Percentiles rank a stretch among this genome's conserved stretches.
Conservation (phyloP, 2,888 invertebrate genomes). For the Mythimna ferrago region DNA sequence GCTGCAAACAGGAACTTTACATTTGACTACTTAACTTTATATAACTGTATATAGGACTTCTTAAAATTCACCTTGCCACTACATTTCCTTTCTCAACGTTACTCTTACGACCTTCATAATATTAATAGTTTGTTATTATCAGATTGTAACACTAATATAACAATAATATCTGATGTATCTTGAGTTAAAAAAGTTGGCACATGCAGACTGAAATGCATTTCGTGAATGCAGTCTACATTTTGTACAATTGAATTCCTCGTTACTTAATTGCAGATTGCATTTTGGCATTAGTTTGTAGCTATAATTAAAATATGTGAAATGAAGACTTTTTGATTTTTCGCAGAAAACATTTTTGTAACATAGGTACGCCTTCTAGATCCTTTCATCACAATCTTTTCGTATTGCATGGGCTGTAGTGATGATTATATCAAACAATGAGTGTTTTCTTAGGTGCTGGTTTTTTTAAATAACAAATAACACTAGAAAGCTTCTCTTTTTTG, state of each 20-base stretch:
- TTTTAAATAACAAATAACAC: too few relatives aligned
- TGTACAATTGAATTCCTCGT: conserved; percentile 27
- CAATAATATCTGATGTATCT: conserved; percentile 59
- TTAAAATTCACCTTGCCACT: conserved; percentile 45
- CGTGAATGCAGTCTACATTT: conserved; percentile 8
- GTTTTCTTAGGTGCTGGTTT: too few relatives aligned
- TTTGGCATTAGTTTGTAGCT: conserved; percentile 16
- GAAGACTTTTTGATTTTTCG: neutral
- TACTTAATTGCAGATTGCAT: conserved; percentile 12
- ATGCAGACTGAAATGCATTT: conserved; percentile 28
- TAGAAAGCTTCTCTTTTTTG: too few relatives aligned
- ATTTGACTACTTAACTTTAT: too few relatives aligned
- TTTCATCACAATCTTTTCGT: too few relatives aligned
- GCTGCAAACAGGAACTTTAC: neutral
- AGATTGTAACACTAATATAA: conserved; percentile 55
- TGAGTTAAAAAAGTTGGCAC: conserved; percentile 28
- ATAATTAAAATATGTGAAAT: conserved; percentile 8
- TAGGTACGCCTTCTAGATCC: neutral
- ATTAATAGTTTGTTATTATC: conserved; percentile 60
- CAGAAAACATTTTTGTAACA: neutral
- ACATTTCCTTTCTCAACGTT: conserved; percentile 56
- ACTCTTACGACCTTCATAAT: conserved; percentile 51
- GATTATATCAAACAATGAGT: too few relatives aligned
- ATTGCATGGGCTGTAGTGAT: too few relatives aligned
- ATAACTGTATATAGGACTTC: conserved; percentile 1